Evolutionary conservation across 2,797 vertebrate genomes (phyloP).

Genomic region (Streptopelia turtur): DNA sequence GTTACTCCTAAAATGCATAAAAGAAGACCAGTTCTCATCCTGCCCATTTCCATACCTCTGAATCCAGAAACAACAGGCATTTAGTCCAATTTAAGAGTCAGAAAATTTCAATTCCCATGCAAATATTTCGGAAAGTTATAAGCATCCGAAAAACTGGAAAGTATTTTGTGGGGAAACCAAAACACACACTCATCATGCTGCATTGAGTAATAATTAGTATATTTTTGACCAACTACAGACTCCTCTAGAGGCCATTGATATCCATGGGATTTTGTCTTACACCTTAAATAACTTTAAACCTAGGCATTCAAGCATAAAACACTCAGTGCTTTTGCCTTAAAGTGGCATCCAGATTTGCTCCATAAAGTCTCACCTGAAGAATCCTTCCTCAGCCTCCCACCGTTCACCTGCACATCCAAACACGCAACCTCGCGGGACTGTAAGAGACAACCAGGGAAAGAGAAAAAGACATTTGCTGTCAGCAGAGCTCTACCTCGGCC

Average conservation of each 20-base stretch:
- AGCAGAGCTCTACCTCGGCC: background rate
- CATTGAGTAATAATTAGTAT: background rate
- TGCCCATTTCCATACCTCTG: background rate
- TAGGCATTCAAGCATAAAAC: background rate
- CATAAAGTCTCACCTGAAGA: conserved; percentile 18
- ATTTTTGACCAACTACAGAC: background rate
- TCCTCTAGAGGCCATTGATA: background rate
- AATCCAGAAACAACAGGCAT: background rate
- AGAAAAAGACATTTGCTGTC: rapidly evolving
- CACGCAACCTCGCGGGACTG: conserved; percentile 79
- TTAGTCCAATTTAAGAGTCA: background rate
- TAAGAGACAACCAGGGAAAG: background rate
- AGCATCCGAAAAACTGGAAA: background rate
- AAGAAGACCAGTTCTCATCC: background rate
- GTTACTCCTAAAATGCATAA: background rate
- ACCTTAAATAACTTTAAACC: background rate
- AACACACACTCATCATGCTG: background rate
- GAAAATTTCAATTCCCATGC: background rate
- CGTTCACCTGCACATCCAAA: conserved; percentile 72
- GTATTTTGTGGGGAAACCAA: background rate
- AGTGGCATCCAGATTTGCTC: background rate
- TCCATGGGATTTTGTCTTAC: background rate
- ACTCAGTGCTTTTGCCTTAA: background rate
- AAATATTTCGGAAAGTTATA: background rate
- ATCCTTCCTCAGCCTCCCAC: conserved; percentile 28